Base-by-base conservation (phyloP, 2,797 vertebrate species). In the Pogoniulus pusillus region DNA sequence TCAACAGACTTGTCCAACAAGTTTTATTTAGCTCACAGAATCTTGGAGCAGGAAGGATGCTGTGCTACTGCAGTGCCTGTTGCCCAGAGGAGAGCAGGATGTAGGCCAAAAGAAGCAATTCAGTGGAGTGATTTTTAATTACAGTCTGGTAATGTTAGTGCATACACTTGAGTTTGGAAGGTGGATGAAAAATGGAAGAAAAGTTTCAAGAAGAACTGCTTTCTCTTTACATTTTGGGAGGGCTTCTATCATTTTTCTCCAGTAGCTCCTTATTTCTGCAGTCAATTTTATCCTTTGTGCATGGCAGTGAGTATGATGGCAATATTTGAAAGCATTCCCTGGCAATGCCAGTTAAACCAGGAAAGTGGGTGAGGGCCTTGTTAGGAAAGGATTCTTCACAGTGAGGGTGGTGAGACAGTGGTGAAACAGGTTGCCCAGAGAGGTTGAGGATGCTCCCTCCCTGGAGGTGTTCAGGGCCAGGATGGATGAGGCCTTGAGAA, bases 21-120 rank as follows among this genome's bases (percentile, higher is more conserved):
- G 37, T 20, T 57, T 7, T 55, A 2, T 83, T 75, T 47, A 60
- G 47, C 37, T 91, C n/a, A 22, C 0, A 1, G 43, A 43, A 24
- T 62, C n/a, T 32, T 77, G 29, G 22, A 54, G 11, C 37, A 34
- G 69, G 54, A 84, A 34, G 16, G 7, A 54, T 35, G 4, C 2
- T 4, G 13, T 5, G 1, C 30, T 65, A 35, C 16, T 66, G 47
- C 6, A 39, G 7, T 73, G 45, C 5, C 23, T 0, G 0, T 32
- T 82, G 30, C 39, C 26, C 62, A 49, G 60, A 66, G 47, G 2
- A 16, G 17, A 2, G 9, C 4, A 16, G 64, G 55, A 37, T 2
- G 0, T 8, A 53, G 43, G 71, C 49, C 34, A 16, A 7, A 30
- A 10, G 30, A 45, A 20, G 12, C 57, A 14, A 17, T 23, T 43